Base-by-base conservation (phyloP, 2,797 vertebrate genomes). In the Picus viridis region DNA sequence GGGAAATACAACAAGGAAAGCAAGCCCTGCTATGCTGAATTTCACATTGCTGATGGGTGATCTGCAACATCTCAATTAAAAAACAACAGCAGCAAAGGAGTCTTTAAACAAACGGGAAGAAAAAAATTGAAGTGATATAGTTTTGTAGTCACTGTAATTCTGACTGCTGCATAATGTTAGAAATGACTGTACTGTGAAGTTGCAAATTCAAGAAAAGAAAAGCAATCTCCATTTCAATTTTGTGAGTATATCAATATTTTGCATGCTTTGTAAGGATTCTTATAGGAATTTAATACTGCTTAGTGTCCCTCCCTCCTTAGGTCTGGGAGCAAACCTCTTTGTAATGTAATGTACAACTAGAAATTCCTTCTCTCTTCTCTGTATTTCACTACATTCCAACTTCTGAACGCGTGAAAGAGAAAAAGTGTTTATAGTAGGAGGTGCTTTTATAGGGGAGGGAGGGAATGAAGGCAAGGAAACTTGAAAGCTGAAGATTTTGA, bases 241-340 rank as follows among this genome's bases (percentile, higher is more conserved):
- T 94, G 93, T 96, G 85, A 93, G 87, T 93, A 86, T 96, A 91
- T 94, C 88, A 68, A 84, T 94, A 89, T 95, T 94, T 95, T 96
- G 96, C 95, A 96, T 96, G 93, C 93, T 91, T 94, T 93, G 89
- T 95, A 95, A 93, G 78, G 89, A 95, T 95, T 94, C 93, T 92
- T 94, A 82, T 94, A 96, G 92, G 88, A 96, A 88, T 85, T 95
- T 94, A 92, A 70, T 92, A 91, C 92, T 95, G 91, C 77, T 95
- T 96, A 95, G 96, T 94, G 80, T 88, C 93, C 90, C 80, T 90
- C 86, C 82, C 89, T 89, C 76, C 87, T 91, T 93, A 95, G 88
- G 89, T 89, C 88, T 93, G 94, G 94, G 94, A 95, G 92, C 90
- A 96, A 95, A 95, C 79, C 86, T 95, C 89, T 91, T 88, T 82